Percentiles rank a stretch among this genome's conserved stretches.
Evolutionary conservation across 1,140 invertebrate species (phyloP).

Genomic region (Eupeodes corollae): DNA sequence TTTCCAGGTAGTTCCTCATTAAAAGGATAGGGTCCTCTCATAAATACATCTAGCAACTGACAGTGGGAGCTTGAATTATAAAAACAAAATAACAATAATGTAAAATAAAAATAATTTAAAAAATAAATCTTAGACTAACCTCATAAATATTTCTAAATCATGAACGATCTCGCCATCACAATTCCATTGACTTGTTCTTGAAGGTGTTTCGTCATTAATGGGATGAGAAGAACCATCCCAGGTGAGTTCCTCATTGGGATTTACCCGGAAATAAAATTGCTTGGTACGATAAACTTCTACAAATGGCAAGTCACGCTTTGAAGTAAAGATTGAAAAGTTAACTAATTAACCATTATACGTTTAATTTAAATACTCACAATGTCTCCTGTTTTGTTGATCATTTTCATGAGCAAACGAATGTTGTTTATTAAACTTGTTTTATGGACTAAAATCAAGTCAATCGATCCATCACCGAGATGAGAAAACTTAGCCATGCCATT

Average conservation of each 20-base stretch:
- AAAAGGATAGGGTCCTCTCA: slow-evolving; percentile 37
- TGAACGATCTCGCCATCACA: slow-evolving; percentile 74
- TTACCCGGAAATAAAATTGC: slow-evolving; percentile 59
- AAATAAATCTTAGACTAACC: slow-evolving; percentile 37
- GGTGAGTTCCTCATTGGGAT: slow-evolving; percentile 19
- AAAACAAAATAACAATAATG: too few species aligned
- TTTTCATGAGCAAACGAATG: slow-evolving; percentile 53
- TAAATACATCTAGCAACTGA: slow-evolving; percentile 46
- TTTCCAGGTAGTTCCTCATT: too few species aligned
- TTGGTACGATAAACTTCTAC: slow-evolving; percentile 64
- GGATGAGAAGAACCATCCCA: slow-evolving; percentile 26
- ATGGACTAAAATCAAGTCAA: slow-evolving; percentile 65
- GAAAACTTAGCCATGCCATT: slow-evolving; percentile 67
- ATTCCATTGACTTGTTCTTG: slow-evolving; percentile 60
- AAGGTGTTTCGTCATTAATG: slow-evolving; percentile 11
- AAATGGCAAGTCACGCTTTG: slow-evolving; percentile 55
- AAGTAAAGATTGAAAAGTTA: too few species aligned
- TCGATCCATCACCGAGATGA: slow-evolving; percentile 71
- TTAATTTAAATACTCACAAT: slow-evolving; percentile 40
- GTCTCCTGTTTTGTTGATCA: slow-evolving; percentile 46
- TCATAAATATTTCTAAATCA: slow-evolving; percentile 56
- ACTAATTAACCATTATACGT: too few species aligned
- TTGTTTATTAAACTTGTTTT: slow-evolving; percentile 65
- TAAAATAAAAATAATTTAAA: slow-evolving; percentile 2
- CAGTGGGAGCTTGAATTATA: slow-evolving; percentile 38